Evolutionary conservation across 2,113 vertebrate genomes (phyloP).

Genomic region (Hippocampus zosterae): DNA sequence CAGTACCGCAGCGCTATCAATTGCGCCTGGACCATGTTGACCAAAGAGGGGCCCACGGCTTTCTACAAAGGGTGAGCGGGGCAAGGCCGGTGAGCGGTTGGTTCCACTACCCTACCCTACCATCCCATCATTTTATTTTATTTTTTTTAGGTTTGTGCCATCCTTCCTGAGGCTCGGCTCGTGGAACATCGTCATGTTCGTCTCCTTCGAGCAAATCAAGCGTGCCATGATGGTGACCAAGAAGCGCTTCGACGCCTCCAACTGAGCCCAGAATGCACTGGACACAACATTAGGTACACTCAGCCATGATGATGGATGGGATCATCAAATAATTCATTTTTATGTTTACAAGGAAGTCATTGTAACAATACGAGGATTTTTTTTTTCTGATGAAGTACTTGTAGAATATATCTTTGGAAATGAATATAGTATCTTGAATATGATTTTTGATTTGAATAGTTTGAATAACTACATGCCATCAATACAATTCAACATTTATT

Average conservation of each 20-base stretch:
- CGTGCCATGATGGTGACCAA: constrained; percentile 75
- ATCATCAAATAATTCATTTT: not conserved
- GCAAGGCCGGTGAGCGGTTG: not conserved
- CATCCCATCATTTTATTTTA: not conserved
- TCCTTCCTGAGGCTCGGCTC: constrained; percentile 76
- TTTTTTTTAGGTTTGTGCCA: constrained; percentile 67
- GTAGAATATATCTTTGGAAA: no score
- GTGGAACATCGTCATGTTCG: constrained; percentile 79
- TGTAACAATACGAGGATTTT: not conserved
- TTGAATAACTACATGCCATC: not conserved
- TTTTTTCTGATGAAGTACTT: not conserved
- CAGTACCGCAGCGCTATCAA: constrained; percentile 76
- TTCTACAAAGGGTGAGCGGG: constrained; percentile 82
- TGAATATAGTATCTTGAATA: not conserved
- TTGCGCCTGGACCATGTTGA: constrained; percentile 79
- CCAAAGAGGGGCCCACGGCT: constrained; percentile 78
- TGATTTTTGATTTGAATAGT: not conserved
- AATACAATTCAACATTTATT: not conserved
- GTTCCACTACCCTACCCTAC: not conserved
- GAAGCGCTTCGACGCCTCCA: constrained; percentile 58
- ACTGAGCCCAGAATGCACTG: constrained; percentile 30
- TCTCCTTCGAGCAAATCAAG: constrained; percentile 78
- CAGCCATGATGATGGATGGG: not conserved
- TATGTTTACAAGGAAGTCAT: not conserved
- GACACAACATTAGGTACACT: not conserved